Conservation (phyloP, 2,888 invertebrate genomes). For the Drosophila pseudotakahashii region DNA sequence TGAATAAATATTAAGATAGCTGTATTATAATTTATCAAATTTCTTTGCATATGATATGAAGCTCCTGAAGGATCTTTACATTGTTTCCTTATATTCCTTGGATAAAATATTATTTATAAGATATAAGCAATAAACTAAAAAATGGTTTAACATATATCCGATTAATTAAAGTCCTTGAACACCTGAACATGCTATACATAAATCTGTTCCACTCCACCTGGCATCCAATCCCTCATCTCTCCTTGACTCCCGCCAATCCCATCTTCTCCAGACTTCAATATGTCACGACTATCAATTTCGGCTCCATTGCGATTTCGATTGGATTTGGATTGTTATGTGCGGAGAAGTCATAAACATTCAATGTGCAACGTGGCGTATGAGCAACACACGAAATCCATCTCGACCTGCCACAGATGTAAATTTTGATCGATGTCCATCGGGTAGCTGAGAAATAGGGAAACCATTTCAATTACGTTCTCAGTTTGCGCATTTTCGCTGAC, state of each 20-base stretch:
- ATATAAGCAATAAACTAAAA: no score
- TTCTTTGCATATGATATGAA: no score
- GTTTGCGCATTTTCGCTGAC: neutral
- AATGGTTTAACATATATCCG: no score
- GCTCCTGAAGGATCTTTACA: no score
- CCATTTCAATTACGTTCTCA: neutral
- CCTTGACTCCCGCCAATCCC: neutral
- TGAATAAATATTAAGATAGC: no score
- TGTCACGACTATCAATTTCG: constrained; percentile 11
- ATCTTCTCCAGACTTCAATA: neutral
- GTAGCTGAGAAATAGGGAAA: neutral
- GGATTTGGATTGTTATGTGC: constrained; percentile 11
- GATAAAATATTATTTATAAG: no score
- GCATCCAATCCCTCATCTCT: neutral
- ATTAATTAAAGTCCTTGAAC: neutral
- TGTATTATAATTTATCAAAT: no score
- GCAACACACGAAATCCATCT: constrained; percentile 1
- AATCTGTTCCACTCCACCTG: neutral
- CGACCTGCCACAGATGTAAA: neutral
- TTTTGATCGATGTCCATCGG: neutral
- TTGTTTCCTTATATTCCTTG: no score
- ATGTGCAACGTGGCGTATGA: constrained; percentile 21
- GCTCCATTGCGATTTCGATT: constrained; percentile 5
- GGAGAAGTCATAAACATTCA: constrained; percentile 13
- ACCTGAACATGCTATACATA: neutral